Percentiles rank a stretch among this genome's conserved stretches.
phyloP scores from a whole-genome alignment of 2,888 invertebrate genomes.

The Eupithecia dodoneata region DNA sequence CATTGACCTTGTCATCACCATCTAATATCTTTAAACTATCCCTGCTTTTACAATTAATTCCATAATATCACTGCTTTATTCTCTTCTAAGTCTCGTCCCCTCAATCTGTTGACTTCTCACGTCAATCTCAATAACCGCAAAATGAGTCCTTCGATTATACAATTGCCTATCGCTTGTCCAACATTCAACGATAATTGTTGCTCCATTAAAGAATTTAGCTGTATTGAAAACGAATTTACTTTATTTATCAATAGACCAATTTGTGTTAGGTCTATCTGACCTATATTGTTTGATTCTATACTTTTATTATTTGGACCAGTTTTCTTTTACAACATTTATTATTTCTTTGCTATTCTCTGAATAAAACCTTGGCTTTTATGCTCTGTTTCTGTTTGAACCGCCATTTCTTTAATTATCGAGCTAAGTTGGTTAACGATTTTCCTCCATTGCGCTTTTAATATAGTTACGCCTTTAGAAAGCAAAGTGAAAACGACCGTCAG shows the following conservation, averaged over 20 bases:
- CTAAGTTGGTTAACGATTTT: neutral
- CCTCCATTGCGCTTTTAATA: neutral
- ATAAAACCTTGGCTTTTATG: neutral
- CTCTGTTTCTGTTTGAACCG: neutral
- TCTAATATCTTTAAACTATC: neutral
- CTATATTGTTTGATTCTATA: conserved; percentile 1
- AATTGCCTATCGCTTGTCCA: conserved; percentile 62
- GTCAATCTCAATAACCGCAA: conserved; percentile 77
- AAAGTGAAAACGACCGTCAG: conserved; percentile 9
- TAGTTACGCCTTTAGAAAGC: conserved; percentile 1
- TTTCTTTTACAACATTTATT: neutral
- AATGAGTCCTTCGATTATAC: conserved; percentile 68
- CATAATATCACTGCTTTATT: conserved; percentile 15
- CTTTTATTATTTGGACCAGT: neutral
- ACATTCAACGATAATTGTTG: conserved; percentile 72
- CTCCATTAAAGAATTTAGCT: conserved; percentile 73
- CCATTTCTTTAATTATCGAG: neutral
- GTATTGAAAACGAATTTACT: conserved; percentile 29
- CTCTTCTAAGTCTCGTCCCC: conserved; percentile 41
- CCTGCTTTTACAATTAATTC: neutral
- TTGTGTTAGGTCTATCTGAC: conserved; percentile 9
- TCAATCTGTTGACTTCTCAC: conserved; percentile 63
- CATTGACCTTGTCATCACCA: neutral
- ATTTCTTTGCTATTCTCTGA: neutral
- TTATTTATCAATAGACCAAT: conserved; percentile 25